Percentiles rank a stretch among this genome's conserved stretches.
phyloP scores from a whole-genome alignment of 2,113 vertebrate species.

The Ochotona curzoniae region DNA sequence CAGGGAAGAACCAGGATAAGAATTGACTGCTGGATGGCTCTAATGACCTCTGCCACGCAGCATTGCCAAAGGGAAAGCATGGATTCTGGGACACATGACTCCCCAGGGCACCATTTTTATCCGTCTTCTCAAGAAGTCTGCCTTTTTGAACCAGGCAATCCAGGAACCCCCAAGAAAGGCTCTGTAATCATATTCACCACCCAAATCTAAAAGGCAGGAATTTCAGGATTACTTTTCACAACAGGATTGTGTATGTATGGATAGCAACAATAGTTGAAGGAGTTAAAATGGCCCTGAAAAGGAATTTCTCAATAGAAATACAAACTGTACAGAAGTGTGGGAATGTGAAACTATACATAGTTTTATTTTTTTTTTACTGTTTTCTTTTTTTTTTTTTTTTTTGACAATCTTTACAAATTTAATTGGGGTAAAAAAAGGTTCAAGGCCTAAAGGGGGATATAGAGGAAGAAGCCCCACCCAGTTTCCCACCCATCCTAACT shows the following conservation, averaged over 20 bases:
- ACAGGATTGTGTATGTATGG: not conserved
- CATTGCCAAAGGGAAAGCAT: not conserved
- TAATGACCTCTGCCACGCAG: too few species aligned
- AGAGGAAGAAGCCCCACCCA: too few species aligned
- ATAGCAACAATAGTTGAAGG: not conserved
- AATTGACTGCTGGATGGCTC: not conserved
- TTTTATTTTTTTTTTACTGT: too few species aligned
- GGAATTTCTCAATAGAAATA: not conserved
- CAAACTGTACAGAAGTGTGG: not conserved
- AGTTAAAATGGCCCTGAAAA: not conserved
- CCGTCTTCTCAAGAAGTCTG: not conserved
- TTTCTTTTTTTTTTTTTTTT: too few species aligned
- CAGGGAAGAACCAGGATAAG: accelerated
- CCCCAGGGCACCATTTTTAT: too few species aligned
- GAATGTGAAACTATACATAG: not conserved
- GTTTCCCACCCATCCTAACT: too few species aligned
- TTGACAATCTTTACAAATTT: too few species aligned
- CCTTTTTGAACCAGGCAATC: not conserved
- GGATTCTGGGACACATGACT: not conserved
- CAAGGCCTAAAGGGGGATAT: too few species aligned
- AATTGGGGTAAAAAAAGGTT: too few species aligned
- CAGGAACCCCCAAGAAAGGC: not conserved
- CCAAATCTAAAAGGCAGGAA: not conserved
- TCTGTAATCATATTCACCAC: not conserved
- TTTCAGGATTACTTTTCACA: not conserved